Percentiles rank a stretch among this genome's conserved stretches.
Conservation (phyloP, 30 jellyfish, hydroid and myxozoan genomes). For the Pseudorhiza aurosa region DNA sequence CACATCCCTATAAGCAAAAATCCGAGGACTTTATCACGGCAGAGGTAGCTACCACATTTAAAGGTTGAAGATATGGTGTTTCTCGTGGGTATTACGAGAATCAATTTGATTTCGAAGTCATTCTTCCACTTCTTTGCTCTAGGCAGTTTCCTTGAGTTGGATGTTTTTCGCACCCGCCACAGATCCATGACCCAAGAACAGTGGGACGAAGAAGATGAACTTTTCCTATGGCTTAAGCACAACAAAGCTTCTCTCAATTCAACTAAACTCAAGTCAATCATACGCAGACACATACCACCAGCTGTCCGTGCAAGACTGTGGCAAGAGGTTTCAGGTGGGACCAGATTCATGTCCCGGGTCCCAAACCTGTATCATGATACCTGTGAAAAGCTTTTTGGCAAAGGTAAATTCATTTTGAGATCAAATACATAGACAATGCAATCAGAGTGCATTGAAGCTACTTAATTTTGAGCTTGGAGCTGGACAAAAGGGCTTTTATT, state of each 20-base stretch:
- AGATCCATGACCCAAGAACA: slow-evolving; percentile 42
- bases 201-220: slow-evolving; percentile 48
- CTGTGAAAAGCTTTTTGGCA: slow-evolving; percentile 71
- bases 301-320: slow-evolving; percentile 65
- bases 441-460: too few relatives aligned
- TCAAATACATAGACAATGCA: too few relatives aligned
- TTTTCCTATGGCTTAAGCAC: slow-evolving; percentile 36
- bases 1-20: too few relatives aligned
- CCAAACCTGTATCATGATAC: slow-evolving; percentile 84
- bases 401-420: slow-evolving; percentile 60
- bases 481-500: too few relatives aligned
- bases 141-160: slow-evolving; percentile 49
- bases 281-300: slow-evolving; percentile 74
- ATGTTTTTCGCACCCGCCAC: slow-evolving; percentile 29
- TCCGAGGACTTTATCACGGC: too few relatives aligned
- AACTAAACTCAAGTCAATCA: slow-evolving; percentile 55
- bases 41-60: too few relatives aligned
- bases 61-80: too few relatives aligned
- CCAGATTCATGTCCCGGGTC: slow-evolving; percentile 63
- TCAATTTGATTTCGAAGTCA: too few relatives aligned
- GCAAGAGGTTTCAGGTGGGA: slow-evolving; percentile 88
- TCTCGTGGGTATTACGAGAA: too few relatives aligned
- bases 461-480: too few relatives aligned
- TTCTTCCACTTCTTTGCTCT: too few relatives aligned
- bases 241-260: slow-evolving; percentile 45